Base-by-base conservation (phyloP, 2,888 invertebrate species). In the Drosophila meridiana region DNA sequence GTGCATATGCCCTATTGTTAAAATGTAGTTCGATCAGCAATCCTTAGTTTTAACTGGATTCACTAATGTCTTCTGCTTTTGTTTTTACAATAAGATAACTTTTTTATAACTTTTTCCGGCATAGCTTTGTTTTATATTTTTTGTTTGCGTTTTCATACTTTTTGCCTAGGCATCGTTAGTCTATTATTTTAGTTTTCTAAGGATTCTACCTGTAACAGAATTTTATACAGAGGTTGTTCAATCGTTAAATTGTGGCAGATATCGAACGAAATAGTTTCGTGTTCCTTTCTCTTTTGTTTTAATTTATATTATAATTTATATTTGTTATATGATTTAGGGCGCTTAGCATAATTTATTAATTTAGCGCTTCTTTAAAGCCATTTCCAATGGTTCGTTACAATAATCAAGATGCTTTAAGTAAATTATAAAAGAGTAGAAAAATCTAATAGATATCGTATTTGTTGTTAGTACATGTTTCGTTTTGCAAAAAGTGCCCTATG, bases 341-440 rank as follows among this genome's bases (percentile, higher is more conserved):
- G 79, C 85, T 83, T 87, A 87, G 87, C 85, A 82, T 80, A 80
- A 64, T 66, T 70, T 71, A 85, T 78, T 36, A 80, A 74, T 76
- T 77, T 77, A 76, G 73, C 71, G 77, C 77, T 75, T 74, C 73
- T 2, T 73, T 73, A 71, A 77, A 77, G 78, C 73, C 75, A 76
- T 69, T 76, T 87, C 74, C 77, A 85, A 80, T 80, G 76, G 70
- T 84, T 77, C 69, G 57, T 83, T 83, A 86, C 82, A 78, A 87
- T 76, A 76, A 75, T 78, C 83, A 85, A 76, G 71, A 80, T 77
- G 83, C 55, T 66, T 76, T 67, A 72, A 82, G 83, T 87, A 87
- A 87, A 87, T 87, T 76, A 90, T 87, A 90, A 82, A 88, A 88
- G 90, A 88, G 87, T 87, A 87, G 87, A 87, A 90, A 86, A 90